Evolutionary conservation across 2,888 invertebrate genomes (phyloP), one percentile per base, ranked within the genome.

Genomic region (Macaria notata): DNA sequence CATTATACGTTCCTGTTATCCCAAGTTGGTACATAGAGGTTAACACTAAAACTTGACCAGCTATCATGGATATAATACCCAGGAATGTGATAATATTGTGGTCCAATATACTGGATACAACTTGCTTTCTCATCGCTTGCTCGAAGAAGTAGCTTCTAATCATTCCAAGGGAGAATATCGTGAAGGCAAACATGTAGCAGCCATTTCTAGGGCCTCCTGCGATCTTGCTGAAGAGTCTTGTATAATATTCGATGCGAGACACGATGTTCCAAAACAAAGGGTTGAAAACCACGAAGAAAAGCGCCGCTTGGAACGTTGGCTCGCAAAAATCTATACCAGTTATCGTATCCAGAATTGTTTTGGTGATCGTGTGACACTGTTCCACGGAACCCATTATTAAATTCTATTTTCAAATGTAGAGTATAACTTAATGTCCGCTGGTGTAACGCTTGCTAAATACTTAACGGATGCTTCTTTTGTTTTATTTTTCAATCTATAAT

Each of bases 1-100:
- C 69, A 33, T 63, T 61, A 42, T 69, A 67, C 3, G 69, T 69
- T 4, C 69, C 69, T 6, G 54, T 63, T 6, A 69, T 56, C n/a
- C 69, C 69, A 36, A 69, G 54, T 45, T 54, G 56, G 47, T 65
- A 64, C 64, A 65, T 67, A 4, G 65, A 66, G 3, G 58, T 59
- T 9, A 49, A 3, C 41, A 49, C 49, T 31, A 49, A 31, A 19
- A 49, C 31, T 49, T 49, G 49, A 1, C 49, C 49, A 8, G 30
- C 9, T 8, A 49, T 31, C 4, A 6, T 4, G 9, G 42, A 19
- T 6, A 42, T 8, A 1, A 42, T 3, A 3, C 42, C 49, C 19
- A 42, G 3, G 9, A 31, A 7, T 42, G 42, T 31, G 9, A 49
- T 6, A 31, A 49, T 31, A 4, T 19, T 42, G 4, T 8, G 19